Conservation (phyloP, 53 echinoderm and acorn worm genomes). For the Apostichopus leukothele region DNA sequence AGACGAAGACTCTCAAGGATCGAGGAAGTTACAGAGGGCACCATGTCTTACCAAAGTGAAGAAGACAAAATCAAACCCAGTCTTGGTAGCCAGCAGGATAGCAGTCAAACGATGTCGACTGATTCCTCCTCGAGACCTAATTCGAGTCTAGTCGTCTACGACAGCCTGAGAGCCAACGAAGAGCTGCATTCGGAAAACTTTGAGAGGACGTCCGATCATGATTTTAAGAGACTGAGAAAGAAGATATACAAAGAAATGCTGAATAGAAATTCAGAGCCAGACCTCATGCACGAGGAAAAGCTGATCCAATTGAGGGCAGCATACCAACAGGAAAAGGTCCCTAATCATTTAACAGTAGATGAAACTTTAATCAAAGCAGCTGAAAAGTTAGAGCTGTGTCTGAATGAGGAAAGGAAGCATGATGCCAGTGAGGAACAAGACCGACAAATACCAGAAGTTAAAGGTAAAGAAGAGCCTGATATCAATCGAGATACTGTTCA, state of each 20-base stretch:
- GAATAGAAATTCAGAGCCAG: conserved; percentile 10
- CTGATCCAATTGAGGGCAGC: background rate
- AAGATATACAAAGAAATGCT: conserved; percentile 35
- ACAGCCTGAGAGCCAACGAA: background rate
- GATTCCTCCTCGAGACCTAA: conserved; percentile 17
- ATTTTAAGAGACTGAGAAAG: conserved; percentile 2
- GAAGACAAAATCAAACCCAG: conserved; percentile 24
- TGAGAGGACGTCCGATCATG: background rate
- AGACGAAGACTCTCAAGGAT: conserved; percentile 44
- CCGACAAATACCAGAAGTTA: background rate
- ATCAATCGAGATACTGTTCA: background rate
- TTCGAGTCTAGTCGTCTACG: background rate
- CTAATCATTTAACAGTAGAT: conserved; percentile 2
- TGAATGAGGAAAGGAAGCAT: background rate
- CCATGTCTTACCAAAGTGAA: conserved; percentile 35
- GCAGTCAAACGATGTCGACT: conserved; percentile 32
- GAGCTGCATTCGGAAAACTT: background rate
- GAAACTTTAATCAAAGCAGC: conserved; percentile 25
- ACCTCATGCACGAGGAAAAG: conserved; percentile 21
- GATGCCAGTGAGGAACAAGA: background rate
- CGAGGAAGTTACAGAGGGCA: conserved; percentile 33
- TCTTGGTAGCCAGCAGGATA: conserved; percentile 8
- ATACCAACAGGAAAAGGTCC: background rate
- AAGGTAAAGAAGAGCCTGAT: background rate
- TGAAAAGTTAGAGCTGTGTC: conserved; percentile 23